Evolutionary conservation across 1,140 invertebrate species (phyloP), one percentile per base, ranked within the genome.

Genomic region (Drosophila subobscura): DNA sequence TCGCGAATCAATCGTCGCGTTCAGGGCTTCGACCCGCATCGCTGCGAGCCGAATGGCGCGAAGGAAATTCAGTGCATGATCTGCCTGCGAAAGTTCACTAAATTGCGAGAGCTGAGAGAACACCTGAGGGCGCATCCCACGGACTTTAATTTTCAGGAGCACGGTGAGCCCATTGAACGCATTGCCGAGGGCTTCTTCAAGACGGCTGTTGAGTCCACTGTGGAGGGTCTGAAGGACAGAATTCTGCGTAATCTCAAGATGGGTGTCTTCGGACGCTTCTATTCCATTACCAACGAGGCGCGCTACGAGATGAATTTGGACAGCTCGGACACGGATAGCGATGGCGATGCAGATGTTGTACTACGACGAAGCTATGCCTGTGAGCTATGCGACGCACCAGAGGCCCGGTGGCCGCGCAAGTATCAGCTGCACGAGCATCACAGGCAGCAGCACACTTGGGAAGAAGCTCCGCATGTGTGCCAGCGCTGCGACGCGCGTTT

Each of bases 361-460:
- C 14, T 79, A 14, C 61, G 74, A 0, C 72, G 68, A 1, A 84
- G 68, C 25, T 89, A 89, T 29, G 65, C 72, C 7, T 89, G 84
- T 14, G 84, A 89, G n/a, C 42, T 89, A 3, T 89, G 84, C 12
- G 57, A 86, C 10, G 59, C 73, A 0, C 33, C 57, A 1, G 25
- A 55, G 5, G 58, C 77, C 0, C 60, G 68, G 2, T 85, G 73
- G 66, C 73, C 81, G 5, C 67, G 84, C 3, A 89, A 89, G 42
- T 89, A 70, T 42, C 88, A 90, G 37, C 25, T 91, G 0, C 85
- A 81, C 7, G 74, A 84, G 10, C 90, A 91, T 56, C 90, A 91
- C n/a, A 54, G 67, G 0, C 64, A 66, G 14, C 20, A 56, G 23
- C 90, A 91, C 44, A 49, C 54, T 10, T 91, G 84, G 84, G 46